These are phyloP conservation scores for Streptopelia turtur DNA, from an alignment of 2,797 vertebrate species.

Conservation along the genomic window DNA sequence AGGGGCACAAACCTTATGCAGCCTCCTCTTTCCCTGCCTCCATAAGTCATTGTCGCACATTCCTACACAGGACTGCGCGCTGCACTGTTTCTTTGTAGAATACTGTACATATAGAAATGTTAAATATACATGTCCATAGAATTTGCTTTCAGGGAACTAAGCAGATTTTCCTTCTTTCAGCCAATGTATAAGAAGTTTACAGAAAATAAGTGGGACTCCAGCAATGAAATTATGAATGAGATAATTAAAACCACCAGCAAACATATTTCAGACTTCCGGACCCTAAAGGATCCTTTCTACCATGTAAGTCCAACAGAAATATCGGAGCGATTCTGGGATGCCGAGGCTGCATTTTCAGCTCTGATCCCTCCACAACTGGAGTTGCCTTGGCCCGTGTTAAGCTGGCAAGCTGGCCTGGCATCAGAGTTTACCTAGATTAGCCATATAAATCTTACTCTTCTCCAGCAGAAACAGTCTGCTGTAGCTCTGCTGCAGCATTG, in stretches of 20 bases:
- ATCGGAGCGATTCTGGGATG: neutral
- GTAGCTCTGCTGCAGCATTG: neutral
- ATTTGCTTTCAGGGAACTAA: neutral
- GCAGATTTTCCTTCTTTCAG: constrained; percentile 40
- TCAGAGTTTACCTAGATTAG: neutral
- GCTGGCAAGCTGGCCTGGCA: neutral
- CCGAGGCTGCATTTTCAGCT: neutral
- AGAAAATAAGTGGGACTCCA: constrained; percentile 72
- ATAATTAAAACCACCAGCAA: constrained; percentile 57
- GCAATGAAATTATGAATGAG: constrained; percentile 65
- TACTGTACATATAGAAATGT: neutral
- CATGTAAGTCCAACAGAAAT: constrained; percentile 61
- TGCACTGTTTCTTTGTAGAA: accelerated
- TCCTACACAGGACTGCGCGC: neutral
- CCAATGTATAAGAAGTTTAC: constrained; percentile 76
- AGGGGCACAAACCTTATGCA: neutral
- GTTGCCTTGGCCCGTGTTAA: neutral
- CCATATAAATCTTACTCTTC: neutral
- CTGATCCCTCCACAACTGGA: neutral
- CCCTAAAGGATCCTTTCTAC: constrained; percentile 63
- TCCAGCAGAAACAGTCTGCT: neutral
- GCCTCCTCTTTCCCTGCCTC: neutral
- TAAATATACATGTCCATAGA: neutral
- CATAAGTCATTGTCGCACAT: neutral
- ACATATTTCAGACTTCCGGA: constrained; percentile 66